Evolutionary conservation across 1,140 invertebrate genomes (phyloP).

Genomic region (Ridgeia piscesae): DNA sequence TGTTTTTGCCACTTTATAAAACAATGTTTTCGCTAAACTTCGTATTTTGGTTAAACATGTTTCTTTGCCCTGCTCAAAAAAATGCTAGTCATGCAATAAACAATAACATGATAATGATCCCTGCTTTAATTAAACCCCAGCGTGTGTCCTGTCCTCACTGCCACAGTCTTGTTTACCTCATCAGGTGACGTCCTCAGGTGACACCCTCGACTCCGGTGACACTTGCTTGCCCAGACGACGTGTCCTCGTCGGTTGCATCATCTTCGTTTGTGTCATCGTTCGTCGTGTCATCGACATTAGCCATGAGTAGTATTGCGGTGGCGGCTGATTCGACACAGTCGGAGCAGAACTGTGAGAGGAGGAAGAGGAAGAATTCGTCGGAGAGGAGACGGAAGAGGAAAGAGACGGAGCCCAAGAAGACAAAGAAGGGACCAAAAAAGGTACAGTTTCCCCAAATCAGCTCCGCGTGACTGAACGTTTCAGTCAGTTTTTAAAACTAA

Average conservation of each 20-base stretch:
- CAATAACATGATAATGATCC: neutral
- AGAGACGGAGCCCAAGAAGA: neutral
- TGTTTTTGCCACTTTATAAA: too few species aligned
- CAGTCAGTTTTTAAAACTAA: too few species aligned
- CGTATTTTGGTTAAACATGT: too few species aligned
- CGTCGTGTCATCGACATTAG: neutral
- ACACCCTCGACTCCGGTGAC: neutral
- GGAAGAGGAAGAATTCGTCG: neutral
- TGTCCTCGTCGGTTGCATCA: too few species aligned
- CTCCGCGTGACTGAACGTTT: too few species aligned
- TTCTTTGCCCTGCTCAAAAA: too few species aligned
- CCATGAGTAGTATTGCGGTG: slow-evolving; percentile 25
- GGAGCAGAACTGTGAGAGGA: slow-evolving; percentile 1
- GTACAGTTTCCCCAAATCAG: neutral
- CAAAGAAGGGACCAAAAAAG: neutral
- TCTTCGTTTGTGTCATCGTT: neutral
- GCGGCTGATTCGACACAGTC: slow-evolving; percentile 27
- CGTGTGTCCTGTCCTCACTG: neutral
- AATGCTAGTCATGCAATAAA: neutral
- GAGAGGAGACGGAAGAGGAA: slow-evolving; percentile 12
- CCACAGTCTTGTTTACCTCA: neutral
- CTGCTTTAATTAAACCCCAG: neutral
- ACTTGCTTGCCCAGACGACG: neutral
- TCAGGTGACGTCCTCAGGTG: neutral
- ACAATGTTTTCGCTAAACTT: too few species aligned